These are phyloP conservation scores for Camelus bactrianus DNA, from an alignment of 2,113 vertebrate genomes.

Conservation along the genomic window DNA sequence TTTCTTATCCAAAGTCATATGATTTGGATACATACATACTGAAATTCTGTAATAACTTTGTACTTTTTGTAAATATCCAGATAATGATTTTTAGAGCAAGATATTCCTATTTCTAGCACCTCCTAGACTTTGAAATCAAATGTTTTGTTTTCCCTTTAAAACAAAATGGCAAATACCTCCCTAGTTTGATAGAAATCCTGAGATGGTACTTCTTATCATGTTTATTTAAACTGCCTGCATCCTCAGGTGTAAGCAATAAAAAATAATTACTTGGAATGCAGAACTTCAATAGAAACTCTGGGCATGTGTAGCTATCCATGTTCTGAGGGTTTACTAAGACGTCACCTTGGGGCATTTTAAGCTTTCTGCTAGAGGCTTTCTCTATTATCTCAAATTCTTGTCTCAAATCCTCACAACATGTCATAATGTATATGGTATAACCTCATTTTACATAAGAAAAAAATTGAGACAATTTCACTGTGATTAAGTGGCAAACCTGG, in stretches of 20 bases:
- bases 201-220: background rate
- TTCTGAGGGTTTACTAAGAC: background rate
- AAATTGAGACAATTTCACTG: background rate
- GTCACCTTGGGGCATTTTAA: background rate
- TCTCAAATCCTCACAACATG: background rate
- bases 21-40: background rate
- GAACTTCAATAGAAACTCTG: background rate
- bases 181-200: background rate
- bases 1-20: background rate
- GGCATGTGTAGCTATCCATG: background rate
- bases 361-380: constrained; percentile 27
- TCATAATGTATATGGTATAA: background rate
- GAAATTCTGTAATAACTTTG: constrained; percentile 35
- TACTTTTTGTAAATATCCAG: background rate
- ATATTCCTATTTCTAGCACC: background rate
- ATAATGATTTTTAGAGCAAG: constrained; percentile 27
- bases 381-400: background rate
- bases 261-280: background rate
- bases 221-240: constrained; percentile 31
- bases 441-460: background rate
- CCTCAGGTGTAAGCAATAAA: background rate
- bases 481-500: background rate
- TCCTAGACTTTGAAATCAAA: constrained; percentile 31
- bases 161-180: background rate
- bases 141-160: background rate